phyloP scores from a whole-genome alignment of 2,888 invertebrate genomes.

The Anthrax anthrax region DNA sequence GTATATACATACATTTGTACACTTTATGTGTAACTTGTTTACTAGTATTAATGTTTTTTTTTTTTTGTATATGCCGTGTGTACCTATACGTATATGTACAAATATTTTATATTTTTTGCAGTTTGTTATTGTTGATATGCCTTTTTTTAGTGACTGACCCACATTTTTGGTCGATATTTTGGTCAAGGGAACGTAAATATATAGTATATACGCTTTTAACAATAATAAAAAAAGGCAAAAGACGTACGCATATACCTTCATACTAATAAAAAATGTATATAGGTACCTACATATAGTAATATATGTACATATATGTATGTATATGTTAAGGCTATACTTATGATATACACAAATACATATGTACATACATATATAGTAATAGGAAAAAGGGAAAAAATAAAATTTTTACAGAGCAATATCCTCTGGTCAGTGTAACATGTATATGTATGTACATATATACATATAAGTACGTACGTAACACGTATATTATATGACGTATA shows the following conservation, averaged over 20 bases:
- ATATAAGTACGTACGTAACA: no score
- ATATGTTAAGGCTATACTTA: not conserved
- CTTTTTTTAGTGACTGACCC: not conserved
- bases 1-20: no score
- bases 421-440: not conserved
- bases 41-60: no score
- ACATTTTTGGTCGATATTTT: not conserved
- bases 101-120: no score
- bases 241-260: not conserved
- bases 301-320: not conserved
- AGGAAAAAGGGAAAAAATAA: not conserved
- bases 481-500: no score
- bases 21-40: no score
- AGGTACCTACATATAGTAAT: no score
- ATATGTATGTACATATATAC: no score
- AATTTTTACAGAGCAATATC: not conserved
- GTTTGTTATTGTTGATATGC: not conserved
- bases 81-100: no score
- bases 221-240: not conserved
- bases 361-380: not conserved
- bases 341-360: not conserved
- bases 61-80: no score
- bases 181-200: not conserved
- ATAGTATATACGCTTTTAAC: not conserved
- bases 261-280: no score